Percentiles rank a stretch among this genome's conserved stretches.
Conservation (phyloP, 2,888 invertebrate species). For the Eilema griseolum region DNA sequence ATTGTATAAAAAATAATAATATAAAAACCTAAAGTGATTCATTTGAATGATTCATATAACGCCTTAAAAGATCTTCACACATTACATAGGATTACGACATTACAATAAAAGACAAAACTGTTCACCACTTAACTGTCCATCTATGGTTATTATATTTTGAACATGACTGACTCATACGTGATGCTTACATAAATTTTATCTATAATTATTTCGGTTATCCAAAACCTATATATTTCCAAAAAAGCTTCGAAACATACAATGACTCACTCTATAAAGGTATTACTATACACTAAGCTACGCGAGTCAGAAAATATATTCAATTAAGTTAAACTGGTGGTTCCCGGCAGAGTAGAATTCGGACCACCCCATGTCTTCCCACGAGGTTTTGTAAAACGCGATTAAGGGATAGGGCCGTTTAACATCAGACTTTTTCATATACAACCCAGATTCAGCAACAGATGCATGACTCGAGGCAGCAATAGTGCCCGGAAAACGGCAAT, state of each 20-base stretch:
- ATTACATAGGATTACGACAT: conserved; percentile 7
- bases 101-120: conserved; percentile 1
- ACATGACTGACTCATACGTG: conserved; percentile 13
- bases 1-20: no score
- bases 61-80: neutral
- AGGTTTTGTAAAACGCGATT: no score
- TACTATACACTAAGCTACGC: conserved; percentile 12
- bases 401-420: no score
- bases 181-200: conserved; percentile 11
- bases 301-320: neutral
- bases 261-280: conserved; percentile 29
- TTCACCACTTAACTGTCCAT: neutral
- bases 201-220: conserved; percentile 26
- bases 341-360: no score
- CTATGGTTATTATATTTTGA: conserved; percentile 11
- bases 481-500: no score
- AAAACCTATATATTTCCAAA: conserved; percentile 19
- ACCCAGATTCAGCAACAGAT: no score
- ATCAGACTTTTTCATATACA: no score
- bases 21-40: no score
- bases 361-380: no score
- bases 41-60: no score
- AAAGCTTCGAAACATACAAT: conserved; percentile 22
- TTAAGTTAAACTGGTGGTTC: no score
- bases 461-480: no score